phyloP scores from a whole-genome alignment of 2,888 invertebrate genomes.

The Andrena trimmerana region DNA sequence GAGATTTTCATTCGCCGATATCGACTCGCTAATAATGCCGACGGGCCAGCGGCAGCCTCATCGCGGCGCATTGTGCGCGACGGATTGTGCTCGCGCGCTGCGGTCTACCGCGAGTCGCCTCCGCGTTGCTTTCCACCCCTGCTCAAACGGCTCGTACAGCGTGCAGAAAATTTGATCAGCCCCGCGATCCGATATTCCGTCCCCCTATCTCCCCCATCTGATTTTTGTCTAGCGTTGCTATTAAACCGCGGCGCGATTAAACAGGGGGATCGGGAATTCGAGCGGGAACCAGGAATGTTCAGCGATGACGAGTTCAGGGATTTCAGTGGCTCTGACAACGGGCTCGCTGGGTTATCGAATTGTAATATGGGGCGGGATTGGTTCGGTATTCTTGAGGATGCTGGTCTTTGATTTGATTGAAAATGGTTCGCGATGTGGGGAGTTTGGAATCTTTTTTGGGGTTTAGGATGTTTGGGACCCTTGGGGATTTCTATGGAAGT shows the following conservation, averaged over 20 bases:
- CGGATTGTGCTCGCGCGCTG: conserved; percentile 43
- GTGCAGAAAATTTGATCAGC: conserved; percentile 52
- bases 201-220: background rate
- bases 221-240: conserved; percentile 36
- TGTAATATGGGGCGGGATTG: background rate
- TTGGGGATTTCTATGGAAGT: too few relatives aligned
- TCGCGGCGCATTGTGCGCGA: conserved; percentile 46
- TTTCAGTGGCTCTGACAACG: background rate
- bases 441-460: background rate
- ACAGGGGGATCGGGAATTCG: conserved; percentile 4
- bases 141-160: conserved; percentile 44
- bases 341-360: too few relatives aligned
- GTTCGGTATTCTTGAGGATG: background rate
- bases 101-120: conserved; percentile 47
- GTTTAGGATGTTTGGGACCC: too few relatives aligned
- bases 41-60: conserved; percentile 25
- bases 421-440: background rate
- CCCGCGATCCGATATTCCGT: conserved; percentile 30
- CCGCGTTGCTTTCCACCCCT: conserved; percentile 24
- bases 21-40: conserved; percentile 59
- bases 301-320: background rate
- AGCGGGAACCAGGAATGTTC: background rate
- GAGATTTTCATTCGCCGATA: conserved; percentile 67
- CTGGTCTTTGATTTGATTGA: background rate
- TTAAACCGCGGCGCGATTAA: conserved; percentile 34